phyloP scores from a whole-genome alignment of 2,888 invertebrate species.

The Subacronicta megacephala region DNA sequence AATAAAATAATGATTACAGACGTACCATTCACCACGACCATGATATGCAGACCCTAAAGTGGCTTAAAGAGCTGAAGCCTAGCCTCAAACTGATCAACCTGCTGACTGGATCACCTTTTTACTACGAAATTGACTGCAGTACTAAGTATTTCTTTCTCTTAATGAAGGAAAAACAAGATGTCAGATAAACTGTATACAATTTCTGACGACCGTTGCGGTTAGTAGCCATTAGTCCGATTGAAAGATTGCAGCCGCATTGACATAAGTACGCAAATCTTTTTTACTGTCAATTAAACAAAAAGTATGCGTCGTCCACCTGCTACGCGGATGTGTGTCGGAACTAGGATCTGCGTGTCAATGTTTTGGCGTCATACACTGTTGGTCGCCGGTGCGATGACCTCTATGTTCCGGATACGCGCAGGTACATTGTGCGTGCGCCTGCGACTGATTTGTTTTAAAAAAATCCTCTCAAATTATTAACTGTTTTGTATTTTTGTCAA shows the following conservation, averaged over 20 bases:
- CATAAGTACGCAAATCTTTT: constrained; percentile 2
- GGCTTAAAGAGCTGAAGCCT: too few species aligned
- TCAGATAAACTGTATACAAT: background rate
- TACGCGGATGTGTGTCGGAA: constrained; percentile 50
- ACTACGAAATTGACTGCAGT: too few species aligned
- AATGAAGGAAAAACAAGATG: background rate
- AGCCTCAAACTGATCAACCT: too few species aligned
- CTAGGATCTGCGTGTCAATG: constrained; percentile 61
- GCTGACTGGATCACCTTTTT: too few species aligned
- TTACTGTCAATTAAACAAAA: constrained; percentile 1
- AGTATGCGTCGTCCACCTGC: constrained; percentile 4
- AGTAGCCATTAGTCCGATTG: constrained; percentile 11
- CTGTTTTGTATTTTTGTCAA: constrained; percentile 24
- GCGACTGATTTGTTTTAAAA: constrained; percentile 50
- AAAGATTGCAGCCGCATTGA: constrained; percentile 7
- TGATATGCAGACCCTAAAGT: too few species aligned
- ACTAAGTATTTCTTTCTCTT: too few species aligned
- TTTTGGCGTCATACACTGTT: constrained; percentile 76
- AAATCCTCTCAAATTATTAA: constrained; percentile 21
- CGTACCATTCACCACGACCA: too few species aligned
- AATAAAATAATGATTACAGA: too few species aligned
- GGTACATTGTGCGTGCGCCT: constrained; percentile 58
- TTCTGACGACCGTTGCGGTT: background rate
- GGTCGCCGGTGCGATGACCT: constrained; percentile 74
- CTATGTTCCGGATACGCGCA: constrained; percentile 82